Conservation (phyloP, 2,113 vertebrate genomes). For the Hipposideros armiger region DNA sequence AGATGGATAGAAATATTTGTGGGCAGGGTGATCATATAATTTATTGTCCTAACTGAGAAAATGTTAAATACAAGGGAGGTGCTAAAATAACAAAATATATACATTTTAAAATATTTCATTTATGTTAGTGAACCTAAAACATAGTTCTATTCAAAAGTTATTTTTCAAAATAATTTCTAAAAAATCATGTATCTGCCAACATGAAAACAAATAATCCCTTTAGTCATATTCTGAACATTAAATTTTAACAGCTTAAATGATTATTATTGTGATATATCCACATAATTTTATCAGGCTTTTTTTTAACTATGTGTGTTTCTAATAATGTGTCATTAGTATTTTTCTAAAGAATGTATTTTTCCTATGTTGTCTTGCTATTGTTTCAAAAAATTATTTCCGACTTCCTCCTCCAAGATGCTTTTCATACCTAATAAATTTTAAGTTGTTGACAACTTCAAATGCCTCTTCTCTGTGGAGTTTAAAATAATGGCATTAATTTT, state of each 20-base stretch:
- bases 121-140: background rate
- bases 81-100: background rate
- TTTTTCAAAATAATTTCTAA: slow-evolving; percentile 3
- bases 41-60: background rate
- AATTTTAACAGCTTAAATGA: background rate
- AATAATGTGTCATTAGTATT: background rate
- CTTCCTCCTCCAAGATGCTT: background rate
- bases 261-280: background rate
- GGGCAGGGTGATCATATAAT: background rate
- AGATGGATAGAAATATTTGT: background rate
- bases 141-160: background rate
- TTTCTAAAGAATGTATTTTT: background rate
- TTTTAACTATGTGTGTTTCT: background rate
- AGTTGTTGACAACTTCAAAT: slow-evolving; percentile 22
- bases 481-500: background rate
- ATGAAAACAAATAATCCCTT: background rate
- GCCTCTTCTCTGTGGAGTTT: background rate
- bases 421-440: background rate
- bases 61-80: background rate
- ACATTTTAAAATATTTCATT: background rate
- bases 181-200: background rate
- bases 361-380: background rate
- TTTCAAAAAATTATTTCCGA: background rate
- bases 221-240: slow-evolving; percentile 12
- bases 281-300: background rate